Evolutionary conservation across 2,113 vertebrate genomes (phyloP), one percentile per base, ranked within the genome.

Genomic region (Alosa alosa): DNA sequence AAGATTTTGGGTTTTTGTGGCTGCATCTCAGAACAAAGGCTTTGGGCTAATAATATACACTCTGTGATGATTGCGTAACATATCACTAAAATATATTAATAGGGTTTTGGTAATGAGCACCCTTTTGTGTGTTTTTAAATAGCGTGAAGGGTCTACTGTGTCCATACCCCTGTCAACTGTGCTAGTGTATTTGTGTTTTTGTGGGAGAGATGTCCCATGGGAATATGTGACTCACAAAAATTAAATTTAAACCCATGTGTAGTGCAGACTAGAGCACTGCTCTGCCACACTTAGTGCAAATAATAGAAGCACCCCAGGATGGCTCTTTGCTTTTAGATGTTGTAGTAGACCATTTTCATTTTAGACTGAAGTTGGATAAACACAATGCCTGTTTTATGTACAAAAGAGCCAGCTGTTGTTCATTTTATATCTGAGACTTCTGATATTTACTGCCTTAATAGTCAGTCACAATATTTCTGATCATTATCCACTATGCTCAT

Each of bases 141-240:
- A 78, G 84, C 44, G 68, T 25, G 44, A 49, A 68, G 64, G 18
- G 68, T 39, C 44, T 49, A 22, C 9, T 75, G 45, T 49, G 5
- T 50, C 13, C 13, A 41, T 49, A 17, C 84, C 36, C 18, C 22
- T 39, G 45, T 50, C 22, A 47, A 15, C 39, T 47, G 9, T 50
- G 45, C 18, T 60, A 31, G 25, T 81, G 7, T 20, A 31, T 60
- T 52, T 39, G 47, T 50, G 31, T 64, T 47, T 81, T 75, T 60
- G 47, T 49, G 9, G 57, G 44, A 50, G 85, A 83, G 46, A 83
- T 50, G 83, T 84, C 44, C 83, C 83, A 49, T 57, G 75, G 68
- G 75, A 50, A 41, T 44, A 6, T 39, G 41, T 84, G 52, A 87
- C 44, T 82, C 83, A 50, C 57, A 45, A 86, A 83, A 72, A 86